Base-by-base conservation (phyloP, 2,888 invertebrate genomes). In the Drosophila flavopinicola region DNA sequence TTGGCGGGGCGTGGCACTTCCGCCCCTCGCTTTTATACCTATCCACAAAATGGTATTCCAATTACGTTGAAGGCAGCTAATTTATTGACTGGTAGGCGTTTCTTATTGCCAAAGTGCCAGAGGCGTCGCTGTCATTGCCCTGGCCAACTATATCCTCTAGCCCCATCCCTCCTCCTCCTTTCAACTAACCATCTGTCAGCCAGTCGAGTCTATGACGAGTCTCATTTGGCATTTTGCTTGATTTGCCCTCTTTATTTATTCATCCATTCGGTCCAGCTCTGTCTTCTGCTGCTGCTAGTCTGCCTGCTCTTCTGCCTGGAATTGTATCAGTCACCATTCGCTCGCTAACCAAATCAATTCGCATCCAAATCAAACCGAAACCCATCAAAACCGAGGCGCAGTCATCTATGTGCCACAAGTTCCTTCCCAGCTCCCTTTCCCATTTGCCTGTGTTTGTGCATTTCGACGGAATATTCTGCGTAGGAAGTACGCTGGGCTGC, bases 211-310 rank as follows among this genome's bases (percentile, higher is more conserved):
- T 83, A 83, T 78, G 78, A 78, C 71, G 75, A 70, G 74, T 63
- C 78, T 80, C 80, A 80, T 83, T 80, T 83, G 80, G 80, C 83
- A 80, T 74, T 76, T 82, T 66, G 75, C 71, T 84, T 83, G 78
- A 83, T 85, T 85, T 83, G 76, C 85, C 65, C 68, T 84, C 76
- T 83, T 79, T 82, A 80, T 82, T 84, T 83, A 83, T 83, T 83
- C 83, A 85, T 82, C 76, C 63, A 71, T 67, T 39, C 66, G 52
- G 66, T 70, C 61, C 72, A 65, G 57, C 63, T 57, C 66, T 56
- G 10, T 20, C 20, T 20, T 20, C 17, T 37, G 5, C 17, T 37
- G 1, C 2, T 20, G 10, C 6, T 35, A 1, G 27, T 41, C 27
- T 13, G 11, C 9, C 33, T 32, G n/a, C 30, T 11, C 39, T 27